A percentile compares a stretch with the other conserved stretches of the same genome.
Evolutionary conservation across 2,113 vertebrate species (phyloP).

Genomic region (Myrmecobius fasciatus): DNA sequence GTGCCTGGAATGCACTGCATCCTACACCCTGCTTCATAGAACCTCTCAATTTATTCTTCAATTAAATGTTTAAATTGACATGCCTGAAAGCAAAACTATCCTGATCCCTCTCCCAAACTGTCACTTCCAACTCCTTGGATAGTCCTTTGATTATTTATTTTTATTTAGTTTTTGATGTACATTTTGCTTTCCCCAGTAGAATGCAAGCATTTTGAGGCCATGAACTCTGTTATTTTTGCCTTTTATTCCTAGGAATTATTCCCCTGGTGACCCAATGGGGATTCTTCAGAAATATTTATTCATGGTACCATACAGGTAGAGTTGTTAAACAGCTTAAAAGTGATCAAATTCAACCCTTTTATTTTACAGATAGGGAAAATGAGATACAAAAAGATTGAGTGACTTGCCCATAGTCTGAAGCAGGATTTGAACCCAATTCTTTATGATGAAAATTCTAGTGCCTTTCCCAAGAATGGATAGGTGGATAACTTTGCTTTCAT

Average conservation of each 20-base stretch:
- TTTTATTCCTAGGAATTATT: neutral
- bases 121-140: neutral
- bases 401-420: neutral
- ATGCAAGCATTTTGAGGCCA: neutral
- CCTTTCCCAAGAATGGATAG: neutral
- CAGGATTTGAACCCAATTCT: neutral
- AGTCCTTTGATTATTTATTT: neutral
- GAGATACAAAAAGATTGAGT: neutral
- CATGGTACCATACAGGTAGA: neutral
- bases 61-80: neutral
- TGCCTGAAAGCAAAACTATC: neutral
- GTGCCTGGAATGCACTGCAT: neutral
- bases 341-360: neutral
- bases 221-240: neutral
- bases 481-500: neutral
- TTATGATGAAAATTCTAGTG: neutral
- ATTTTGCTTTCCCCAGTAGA: neutral
- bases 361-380: neutral
- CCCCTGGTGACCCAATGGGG: neutral
- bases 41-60: neutral
- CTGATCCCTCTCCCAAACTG: neutral
- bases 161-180: neutral
- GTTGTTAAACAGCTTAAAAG: neutral
- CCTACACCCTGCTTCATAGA: neutral
- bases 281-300: neutral